Base-by-base conservation (phyloP, 2,888 invertebrate species). In the Melitaea athalia region DNA sequence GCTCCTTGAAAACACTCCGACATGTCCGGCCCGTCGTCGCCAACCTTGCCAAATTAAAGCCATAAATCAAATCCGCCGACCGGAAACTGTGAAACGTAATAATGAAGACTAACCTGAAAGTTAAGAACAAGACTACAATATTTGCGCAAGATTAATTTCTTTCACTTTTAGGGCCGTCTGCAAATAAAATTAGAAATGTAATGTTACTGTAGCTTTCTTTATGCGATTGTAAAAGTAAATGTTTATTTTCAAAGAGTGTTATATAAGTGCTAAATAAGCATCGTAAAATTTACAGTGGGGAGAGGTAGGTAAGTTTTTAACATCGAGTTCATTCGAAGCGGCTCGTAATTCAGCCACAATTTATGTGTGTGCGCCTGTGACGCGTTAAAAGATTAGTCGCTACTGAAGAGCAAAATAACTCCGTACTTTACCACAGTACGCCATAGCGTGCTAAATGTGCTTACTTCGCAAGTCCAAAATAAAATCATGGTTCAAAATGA, bases 1-100 rank as follows among this genome's bases (percentile, higher is more conserved):
- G 89, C 89, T 92, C 83, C 87, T 91, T 88, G 89, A 92, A 91
- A 91, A 91, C 91, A 92, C 92, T 92, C 91, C 88, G 88, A 91
- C 92, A 89, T 92, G 92, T 92, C 91, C 90, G 89, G 89, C 85
- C 91, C 90, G 92, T 92, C 92, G 88, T 85, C 89, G 87, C 85
- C 88, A 91, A 91, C 91, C 88, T 89, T 89, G 88, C 90, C 91
- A 92, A 92, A 92, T 92, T 92, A 92, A 92, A 89, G 82, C 80
- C 87, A 91, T 92, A 92, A 92, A 92, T 92, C 92, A 92, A 90
- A 88, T 89, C 85, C 84, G 78, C 82, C 82, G 83, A 85, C 86
- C 87, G 89, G 91, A 89, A 90, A 86, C 87, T 84, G 77, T 78
- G 87, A 87, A 90, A 88, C 81, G 89, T 86, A 87, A 88, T 91